Evolutionary conservation across 2,888 invertebrate species (phyloP), one percentile per base, ranked within the genome.

Genomic region (Drosophila suboccidentalis): DNA sequence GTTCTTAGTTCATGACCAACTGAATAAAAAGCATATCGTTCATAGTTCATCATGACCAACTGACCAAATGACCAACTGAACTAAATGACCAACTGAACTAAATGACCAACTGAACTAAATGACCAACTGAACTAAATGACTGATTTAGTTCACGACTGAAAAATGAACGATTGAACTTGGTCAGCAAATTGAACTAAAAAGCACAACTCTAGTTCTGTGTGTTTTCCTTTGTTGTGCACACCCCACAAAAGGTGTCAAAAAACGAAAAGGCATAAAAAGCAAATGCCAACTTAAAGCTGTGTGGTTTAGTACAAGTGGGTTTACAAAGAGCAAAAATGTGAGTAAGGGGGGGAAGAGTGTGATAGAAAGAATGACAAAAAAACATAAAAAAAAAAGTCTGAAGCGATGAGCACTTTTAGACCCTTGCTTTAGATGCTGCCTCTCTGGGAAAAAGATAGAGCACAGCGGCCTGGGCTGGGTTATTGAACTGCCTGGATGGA

Each of bases 401-500:
- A 71, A 74, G 32, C 65, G 73, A 75, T 58, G 71, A 74, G 67
- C 85, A 74, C 73, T 80, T 69, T 54, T 68, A 77, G 81, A 55
- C 69, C 80, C 85, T 55, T 54, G 53, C 46, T 57, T 46, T 43
- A 77, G 59, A 60, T 84, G 61, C 53, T 58, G 47, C 15, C 55
- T 59, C 55, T 19, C n/a, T 50, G 47, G 50, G 57, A 62, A 69
- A 73, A 60, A 58, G 82, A 86, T 86, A 80, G 73, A 79, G 89
- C 90, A 86, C 89, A 86, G 26, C 75, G 29, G 29, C 41, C 26
- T n/a, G 41, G 60, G 62, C 53, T 77, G 78, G 82, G 89, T 89
- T 89, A 89, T 89, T 89, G 87, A 83, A 83, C 82, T 70, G 82
- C 81, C 58, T 47, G 51, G 57, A 63, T 55, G 57, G 43, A 71